Percentiles rank a stretch among this genome's conserved stretches.
These are phyloP conservation scores for Nyctereutes procyonoides DNA, from an alignment of 2,113 vertebrate species.

Conservation along the genomic window DNA sequence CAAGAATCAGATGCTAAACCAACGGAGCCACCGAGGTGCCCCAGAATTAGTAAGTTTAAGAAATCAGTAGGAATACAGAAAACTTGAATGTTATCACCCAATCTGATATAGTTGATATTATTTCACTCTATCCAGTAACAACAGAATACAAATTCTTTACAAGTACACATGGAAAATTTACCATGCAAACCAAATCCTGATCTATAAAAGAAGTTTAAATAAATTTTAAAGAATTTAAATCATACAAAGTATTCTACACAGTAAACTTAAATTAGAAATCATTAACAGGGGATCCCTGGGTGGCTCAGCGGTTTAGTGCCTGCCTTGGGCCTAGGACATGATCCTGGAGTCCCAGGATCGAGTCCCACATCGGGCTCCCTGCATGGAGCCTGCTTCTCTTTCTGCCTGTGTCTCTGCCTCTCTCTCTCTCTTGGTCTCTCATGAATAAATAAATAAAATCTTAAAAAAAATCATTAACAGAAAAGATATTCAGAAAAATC, in stretches of 20 bases:
- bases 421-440: no score
- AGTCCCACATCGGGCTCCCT: no score
- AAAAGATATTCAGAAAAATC: not conserved
- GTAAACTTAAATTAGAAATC: not conserved
- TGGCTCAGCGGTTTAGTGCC: no score
- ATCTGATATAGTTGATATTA: not conserved
- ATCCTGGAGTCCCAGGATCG: no score
- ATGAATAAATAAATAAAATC: not conserved
- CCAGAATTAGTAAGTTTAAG: not conserved
- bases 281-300: not conserved
- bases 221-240: not conserved
- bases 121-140: not conserved
- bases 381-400: no score
- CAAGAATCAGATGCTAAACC: not conserved
- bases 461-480: not conserved
- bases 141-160: not conserved
- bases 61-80: not conserved
- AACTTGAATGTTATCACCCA: not conserved
- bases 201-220: slow-evolving; percentile 2
- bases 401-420: no score
- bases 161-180: not conserved
- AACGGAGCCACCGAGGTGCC: not conserved
- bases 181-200: not conserved
- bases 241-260: not conserved
- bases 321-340: no score